Evolutionary conservation across 2,888 invertebrate species (phyloP), one percentile per base, ranked within the genome.

Genomic region (Artemia sinica): DNA sequence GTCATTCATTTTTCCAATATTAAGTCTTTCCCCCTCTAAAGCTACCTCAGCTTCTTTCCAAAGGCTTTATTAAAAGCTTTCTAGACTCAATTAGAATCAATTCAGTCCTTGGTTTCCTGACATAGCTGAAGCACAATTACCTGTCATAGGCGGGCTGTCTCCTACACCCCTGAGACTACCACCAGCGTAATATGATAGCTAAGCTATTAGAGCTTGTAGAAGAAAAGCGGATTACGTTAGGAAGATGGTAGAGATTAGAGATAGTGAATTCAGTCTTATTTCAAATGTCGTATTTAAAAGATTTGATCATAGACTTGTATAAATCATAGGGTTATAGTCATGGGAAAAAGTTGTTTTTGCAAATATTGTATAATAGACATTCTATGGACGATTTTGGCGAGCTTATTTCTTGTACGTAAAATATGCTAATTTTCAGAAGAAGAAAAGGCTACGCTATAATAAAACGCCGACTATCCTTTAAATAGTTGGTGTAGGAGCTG

Each of bases 161-260:
- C 63, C 28, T 18, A 58, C 63, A 58, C 63, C 63, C 63, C 63
- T 58, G 63, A 58, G 63, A 58, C 63, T 58, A 58, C 41, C 63
- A 58, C 12, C 9, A 28, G 2, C 28, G 63, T 58, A 58, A 58
- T 58, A 18, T 58, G 63, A 58, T 58, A 58, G 63, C 14, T 28
- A 18, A 58, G 63, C 63, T 58, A 18, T 58, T 58, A 58, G 63
- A 28, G 18, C 14, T 28, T 28, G 18, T 58, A 28, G 18, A 58
- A 58, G 63, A 58, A 58, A 58, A 58, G 63, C 63, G 63, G 63
- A 58, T 58, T 58, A 58, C 63, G 63, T 10, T 58, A 18, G n/a
- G 63, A 58, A 58, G 63, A 58, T 58, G 63, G 63, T 58, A 58
- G 63, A 58, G 63, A 58, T 58, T 58, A 58, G 63, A 58, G 63